Conservation (phyloP, 2,888 invertebrate species). For the Microctonus hyperodae region DNA sequence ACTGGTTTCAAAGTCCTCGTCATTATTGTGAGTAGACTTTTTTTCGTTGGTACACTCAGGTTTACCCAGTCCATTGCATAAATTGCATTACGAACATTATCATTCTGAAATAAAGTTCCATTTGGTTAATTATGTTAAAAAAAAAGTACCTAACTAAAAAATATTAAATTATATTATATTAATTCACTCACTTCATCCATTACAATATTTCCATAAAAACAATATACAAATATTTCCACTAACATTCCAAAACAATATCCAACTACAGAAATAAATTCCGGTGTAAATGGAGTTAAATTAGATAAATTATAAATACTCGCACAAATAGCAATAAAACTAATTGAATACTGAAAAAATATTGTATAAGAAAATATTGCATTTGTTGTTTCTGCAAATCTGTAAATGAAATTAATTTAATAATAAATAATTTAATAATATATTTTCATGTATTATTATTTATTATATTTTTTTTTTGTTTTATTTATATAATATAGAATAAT, state of each 20-base stretch:
- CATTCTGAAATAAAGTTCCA: slow-evolving; percentile 22
- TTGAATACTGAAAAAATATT: slow-evolving; percentile 7
- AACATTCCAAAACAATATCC: slow-evolving; percentile 34
- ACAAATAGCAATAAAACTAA: not conserved
- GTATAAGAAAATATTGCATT: slow-evolving; percentile 1
- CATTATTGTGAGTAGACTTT: slow-evolving; percentile 17
- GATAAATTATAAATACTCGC: not conserved
- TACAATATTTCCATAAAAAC: slow-evolving; percentile 48
- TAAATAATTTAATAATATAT: slow-evolving; percentile 27
- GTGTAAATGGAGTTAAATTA: not conserved
- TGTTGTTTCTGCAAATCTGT: slow-evolving; percentile 15
- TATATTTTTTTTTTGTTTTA: slow-evolving; percentile 14
- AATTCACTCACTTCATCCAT: slow-evolving; percentile 38
- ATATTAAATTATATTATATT: not conserved
- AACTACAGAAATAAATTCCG: slow-evolving; percentile 26
- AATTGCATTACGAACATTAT: slow-evolving; percentile 24
- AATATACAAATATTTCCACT: slow-evolving; percentile 47
- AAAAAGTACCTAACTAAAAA: too few relatives aligned
- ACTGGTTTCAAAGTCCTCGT: not conserved
- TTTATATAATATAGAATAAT: slow-evolving; percentile 25
- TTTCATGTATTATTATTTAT: slow-evolving; percentile 29
- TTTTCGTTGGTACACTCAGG: not conserved
- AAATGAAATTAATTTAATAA: too few relatives aligned
- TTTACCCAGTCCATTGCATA: slow-evolving; percentile 32
- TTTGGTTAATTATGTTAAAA: not conserved